Evolutionary conservation across 2,888 invertebrate species (phyloP).

Genomic region (Lasius platythorax): DNA sequence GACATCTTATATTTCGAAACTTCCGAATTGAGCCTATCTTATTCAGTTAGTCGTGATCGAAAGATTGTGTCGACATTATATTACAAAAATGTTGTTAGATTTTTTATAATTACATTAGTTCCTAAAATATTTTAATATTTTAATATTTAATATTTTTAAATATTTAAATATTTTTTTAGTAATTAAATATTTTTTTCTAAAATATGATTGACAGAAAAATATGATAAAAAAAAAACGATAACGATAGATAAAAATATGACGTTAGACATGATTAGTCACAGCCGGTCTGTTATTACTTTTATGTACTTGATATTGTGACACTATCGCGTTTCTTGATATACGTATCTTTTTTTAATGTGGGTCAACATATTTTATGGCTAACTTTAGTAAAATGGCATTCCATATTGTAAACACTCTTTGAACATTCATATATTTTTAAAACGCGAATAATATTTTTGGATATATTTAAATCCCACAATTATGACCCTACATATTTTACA

Average conservation of each 20-base stretch:
- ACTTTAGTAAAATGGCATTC: not conserved
- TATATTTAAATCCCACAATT: not conserved
- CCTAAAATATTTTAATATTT: no score
- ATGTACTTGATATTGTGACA: not conserved
- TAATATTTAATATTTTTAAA: no score
- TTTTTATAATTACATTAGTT: no score
- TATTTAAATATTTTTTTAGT: no score
- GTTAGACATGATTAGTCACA: not conserved
- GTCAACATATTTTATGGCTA: not conserved
- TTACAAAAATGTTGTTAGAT: no score
- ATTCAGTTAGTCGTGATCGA: no score
- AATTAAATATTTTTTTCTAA: no score
- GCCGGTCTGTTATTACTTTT: not conserved
- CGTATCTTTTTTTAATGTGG: not conserved
- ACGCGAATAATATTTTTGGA: not conserved
- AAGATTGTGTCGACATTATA: no score
- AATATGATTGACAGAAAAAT: no score
- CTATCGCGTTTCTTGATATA: not conserved
- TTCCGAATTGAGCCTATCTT: no score
- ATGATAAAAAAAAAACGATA: not conserved
- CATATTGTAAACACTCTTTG: not conserved
- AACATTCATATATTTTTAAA: not conserved
- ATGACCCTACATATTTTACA: not conserved
- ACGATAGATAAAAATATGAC: not conserved
- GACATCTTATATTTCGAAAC: no score